A percentile compares a stretch with the other conserved stretches of the same genome.
phyloP scores from a whole-genome alignment of 2,113 vertebrate genomes.

The Larimichthys crocea region DNA sequence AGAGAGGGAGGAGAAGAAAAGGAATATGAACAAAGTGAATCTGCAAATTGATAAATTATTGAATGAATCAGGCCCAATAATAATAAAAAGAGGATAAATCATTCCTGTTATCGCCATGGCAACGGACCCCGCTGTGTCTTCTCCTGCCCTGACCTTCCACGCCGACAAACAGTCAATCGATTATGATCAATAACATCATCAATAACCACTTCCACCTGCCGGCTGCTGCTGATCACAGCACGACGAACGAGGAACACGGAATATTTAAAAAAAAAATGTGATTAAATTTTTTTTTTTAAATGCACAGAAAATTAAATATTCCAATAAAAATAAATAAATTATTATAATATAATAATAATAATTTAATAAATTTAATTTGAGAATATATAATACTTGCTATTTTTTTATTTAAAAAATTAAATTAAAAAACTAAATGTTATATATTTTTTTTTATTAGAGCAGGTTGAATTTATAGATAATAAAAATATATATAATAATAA shows the following conservation, averaged over 20 bases:
- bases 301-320: background rate
- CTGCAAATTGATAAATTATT: constrained; percentile 70
- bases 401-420: background rate
- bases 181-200: constrained; percentile 61
- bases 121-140: constrained; percentile 56
- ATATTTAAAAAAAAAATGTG: too few relatives aligned
- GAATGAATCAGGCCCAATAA: constrained; percentile 60
- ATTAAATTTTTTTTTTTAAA: too few relatives aligned
- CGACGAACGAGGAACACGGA: too few relatives aligned
- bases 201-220: constrained; percentile 38
- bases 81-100: constrained; percentile 62
- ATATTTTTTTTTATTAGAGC: background rate
- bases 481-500: background rate
- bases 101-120: constrained; percentile 57
- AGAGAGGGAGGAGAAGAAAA: constrained; percentile 19
- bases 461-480: background rate
- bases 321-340: background rate
- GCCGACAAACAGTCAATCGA: constrained; percentile 33
- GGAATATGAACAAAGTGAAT: constrained; percentile 61
- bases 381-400: background rate
- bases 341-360: background rate
- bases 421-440: background rate
- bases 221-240: background rate
- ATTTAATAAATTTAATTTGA: background rate
- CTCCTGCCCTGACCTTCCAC: constrained; percentile 70